phyloP scores from a whole-genome alignment of 2,113 vertebrate genomes.

The Oncorhynchus nerka region DNA sequence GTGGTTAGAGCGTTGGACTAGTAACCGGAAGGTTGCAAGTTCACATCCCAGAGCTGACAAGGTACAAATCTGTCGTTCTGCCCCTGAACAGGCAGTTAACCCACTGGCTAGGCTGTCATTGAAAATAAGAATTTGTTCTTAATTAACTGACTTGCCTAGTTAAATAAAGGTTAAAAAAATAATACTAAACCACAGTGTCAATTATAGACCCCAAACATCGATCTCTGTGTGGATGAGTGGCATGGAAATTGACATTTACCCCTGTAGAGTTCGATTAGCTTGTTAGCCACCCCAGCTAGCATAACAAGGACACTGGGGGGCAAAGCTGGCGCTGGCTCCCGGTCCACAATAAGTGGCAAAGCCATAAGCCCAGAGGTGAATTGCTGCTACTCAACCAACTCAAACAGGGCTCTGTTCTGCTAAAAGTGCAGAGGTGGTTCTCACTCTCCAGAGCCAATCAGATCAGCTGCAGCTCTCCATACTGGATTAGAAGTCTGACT shows the following conservation, averaged over 20 bases:
- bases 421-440: conserved; percentile 53
- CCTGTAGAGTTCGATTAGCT: conserved; percentile 19
- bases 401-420: conserved; percentile 40
- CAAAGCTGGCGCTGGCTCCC: conserved; percentile 43
- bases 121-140: too few species aligned
- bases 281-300: conserved; percentile 17
- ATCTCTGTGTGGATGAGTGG: conserved; percentile 11
- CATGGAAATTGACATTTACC: conserved; percentile 31
- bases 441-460: neutral
- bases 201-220: conserved; percentile 7
- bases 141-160: too few species aligned
- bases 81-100: too few species aligned
- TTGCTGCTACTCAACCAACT: conserved; percentile 54
- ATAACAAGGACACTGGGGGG: conserved; percentile 30
- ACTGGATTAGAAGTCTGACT: conserved; percentile 30
- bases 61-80: too few species aligned
- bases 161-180: too few species aligned
- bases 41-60: too few species aligned
- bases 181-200: neutral
- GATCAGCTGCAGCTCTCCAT: neutral
- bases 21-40: too few species aligned
- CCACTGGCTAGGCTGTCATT: too few species aligned
- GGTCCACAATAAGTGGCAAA: conserved; percentile 40
- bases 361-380: conserved; percentile 57
- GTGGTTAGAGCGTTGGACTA: too few species aligned